Percentiles rank a stretch among this genome's conserved stretches.
phyloP scores from a whole-genome alignment of 2,888 invertebrate genomes.

The Thecophora atra region DNA sequence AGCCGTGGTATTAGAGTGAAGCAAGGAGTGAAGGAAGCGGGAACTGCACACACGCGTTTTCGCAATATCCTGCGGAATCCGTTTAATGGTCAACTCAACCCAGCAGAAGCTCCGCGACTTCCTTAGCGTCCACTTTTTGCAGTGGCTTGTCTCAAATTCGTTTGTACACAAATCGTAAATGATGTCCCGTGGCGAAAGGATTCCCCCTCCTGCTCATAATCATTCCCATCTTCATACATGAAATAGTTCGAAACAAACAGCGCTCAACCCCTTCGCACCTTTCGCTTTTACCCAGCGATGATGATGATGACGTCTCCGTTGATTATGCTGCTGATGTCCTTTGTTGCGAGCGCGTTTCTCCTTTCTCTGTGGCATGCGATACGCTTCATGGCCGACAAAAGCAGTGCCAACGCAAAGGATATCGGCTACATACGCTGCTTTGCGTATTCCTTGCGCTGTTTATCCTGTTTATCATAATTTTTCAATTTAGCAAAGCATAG shows the following conservation, averaged over 20 bases:
- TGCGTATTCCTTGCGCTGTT: conserved; percentile 42
- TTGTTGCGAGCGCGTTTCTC: conserved; percentile 26
- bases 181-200: conserved; percentile 65
- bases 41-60: conserved; percentile 24
- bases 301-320: conserved; percentile 20
- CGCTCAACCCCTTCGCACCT: conserved; percentile 48
- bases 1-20: conserved; percentile 41
- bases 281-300: conserved; percentile 39
- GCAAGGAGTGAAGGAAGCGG: conserved; percentile 12
- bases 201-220: conserved; percentile 44
- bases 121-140: conserved; percentile 23
- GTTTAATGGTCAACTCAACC: conserved; percentile 54
- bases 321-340: conserved; percentile 32
- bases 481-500: conserved; percentile 61
- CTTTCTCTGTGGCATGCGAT: conserved; percentile 27
- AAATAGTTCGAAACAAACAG: conserved; percentile 35
- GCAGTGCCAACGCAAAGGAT: conserved; percentile 42
- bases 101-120: conserved; percentile 3
- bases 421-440: conserved; percentile 39
- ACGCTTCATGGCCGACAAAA: conserved; percentile 19
- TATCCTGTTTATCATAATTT: conserved; percentile 65
- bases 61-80: conserved; percentile 48
- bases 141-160: conserved; percentile 38
- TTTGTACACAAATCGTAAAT: conserved; percentile 57
- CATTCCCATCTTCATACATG: conserved; percentile 27